Percentiles rank a stretch among this genome's conserved stretches.
These are phyloP conservation scores for Noctilio leporinus DNA, from an alignment of 2,113 vertebrate genomes.

Conservation along the genomic window DNA sequence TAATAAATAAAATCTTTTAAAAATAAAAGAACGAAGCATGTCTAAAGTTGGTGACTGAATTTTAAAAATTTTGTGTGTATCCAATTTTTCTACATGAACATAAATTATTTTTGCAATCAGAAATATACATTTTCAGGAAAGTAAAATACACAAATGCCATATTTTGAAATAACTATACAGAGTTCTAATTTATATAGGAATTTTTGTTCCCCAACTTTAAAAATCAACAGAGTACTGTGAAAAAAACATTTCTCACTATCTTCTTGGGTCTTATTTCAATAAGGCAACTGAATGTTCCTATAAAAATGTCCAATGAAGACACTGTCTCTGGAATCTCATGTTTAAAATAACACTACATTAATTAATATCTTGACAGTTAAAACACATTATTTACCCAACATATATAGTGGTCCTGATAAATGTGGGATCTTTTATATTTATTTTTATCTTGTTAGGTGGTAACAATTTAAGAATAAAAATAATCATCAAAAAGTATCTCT, in stretches of 20 bases:
- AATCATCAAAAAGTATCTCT: neutral
- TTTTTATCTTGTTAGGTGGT: neutral
- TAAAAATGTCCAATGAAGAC: neutral
- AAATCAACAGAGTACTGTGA: neutral
- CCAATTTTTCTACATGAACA: constrained; percentile 4
- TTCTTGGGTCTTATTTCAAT: constrained; percentile 2
- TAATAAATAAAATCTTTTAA: no score
- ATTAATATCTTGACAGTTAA: neutral
- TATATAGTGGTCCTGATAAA: neutral
- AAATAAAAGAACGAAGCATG: no score
- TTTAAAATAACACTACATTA: neutral
- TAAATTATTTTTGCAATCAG: neutral
- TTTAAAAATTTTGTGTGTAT: neutral
- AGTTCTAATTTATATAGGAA: neutral
- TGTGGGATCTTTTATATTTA: neutral
- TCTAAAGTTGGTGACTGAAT: neutral
- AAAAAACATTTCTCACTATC: neutral
- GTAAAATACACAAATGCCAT: neutral
- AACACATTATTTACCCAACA: neutral
- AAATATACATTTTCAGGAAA: neutral
- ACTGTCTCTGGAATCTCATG: neutral
- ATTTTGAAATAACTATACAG: neutral
- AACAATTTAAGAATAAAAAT: constrained; percentile 29
- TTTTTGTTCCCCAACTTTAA: constrained; percentile 14
- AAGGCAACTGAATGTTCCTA: neutral